Percentiles rank a stretch among this genome's conserved stretches.
These are phyloP conservation scores for Xestia xanthographa DNA, from an alignment of 2,888 invertebrate genomes.

Conservation along the genomic window DNA sequence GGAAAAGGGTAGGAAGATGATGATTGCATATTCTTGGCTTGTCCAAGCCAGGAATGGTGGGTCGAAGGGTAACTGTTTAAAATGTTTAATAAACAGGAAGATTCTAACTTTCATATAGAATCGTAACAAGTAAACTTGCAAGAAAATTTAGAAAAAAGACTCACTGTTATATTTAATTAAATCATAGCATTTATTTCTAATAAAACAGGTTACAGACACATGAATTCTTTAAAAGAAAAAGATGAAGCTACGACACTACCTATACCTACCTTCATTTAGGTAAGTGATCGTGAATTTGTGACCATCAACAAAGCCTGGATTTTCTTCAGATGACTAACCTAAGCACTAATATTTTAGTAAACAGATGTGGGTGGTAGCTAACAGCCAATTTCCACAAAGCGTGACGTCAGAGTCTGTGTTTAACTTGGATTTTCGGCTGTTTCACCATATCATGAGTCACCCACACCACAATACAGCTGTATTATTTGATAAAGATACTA, in stretches of 20 bases:
- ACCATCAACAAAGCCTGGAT: conserved; percentile 4
- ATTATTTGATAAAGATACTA: conserved; percentile 39
- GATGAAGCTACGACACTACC: not conserved
- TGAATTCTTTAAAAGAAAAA: not conserved
- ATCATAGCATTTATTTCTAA: not conserved
- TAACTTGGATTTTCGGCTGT: conserved; percentile 52
- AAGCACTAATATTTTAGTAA: conserved; percentile 27
- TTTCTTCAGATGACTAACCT: conserved; percentile 52
- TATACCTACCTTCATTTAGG: not conserved
- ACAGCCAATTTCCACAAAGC: conserved; percentile 51
- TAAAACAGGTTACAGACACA: not conserved
- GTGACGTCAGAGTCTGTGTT: conserved; percentile 48
- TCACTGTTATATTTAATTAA: not conserved
- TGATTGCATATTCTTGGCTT: not conserved
- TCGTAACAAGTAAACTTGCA: not conserved
- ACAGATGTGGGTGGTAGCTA: conserved; percentile 22
- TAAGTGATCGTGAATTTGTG: no score
- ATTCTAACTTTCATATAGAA: not conserved
- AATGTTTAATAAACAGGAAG: no score
- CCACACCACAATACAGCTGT: conserved; percentile 13
- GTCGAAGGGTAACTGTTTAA: not conserved
- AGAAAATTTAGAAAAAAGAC: not conserved
- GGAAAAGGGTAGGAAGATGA: no score
- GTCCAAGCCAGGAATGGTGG: not conserved
- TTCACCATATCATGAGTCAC: conserved; percentile 48